phyloP scores from a whole-genome alignment of 2,888 invertebrate species.

The Stegana nigrithorax region DNA sequence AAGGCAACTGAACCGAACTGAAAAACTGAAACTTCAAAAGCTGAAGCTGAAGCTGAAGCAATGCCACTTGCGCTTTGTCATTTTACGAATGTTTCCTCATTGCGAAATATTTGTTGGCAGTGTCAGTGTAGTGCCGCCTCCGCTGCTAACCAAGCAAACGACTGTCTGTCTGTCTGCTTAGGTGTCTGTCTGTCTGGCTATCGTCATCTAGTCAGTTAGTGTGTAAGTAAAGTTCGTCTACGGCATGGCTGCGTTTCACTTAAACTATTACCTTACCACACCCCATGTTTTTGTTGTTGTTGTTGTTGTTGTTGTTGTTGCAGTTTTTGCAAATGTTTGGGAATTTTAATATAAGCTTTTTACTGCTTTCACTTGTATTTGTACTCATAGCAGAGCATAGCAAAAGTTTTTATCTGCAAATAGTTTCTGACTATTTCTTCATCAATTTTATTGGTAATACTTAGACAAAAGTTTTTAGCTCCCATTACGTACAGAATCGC shows the following conservation, averaged over 20 bases:
- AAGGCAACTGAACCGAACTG: too few relatives aligned
- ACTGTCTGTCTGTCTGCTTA: too few relatives aligned
- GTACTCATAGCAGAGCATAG: too few relatives aligned
- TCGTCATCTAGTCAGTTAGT: constrained; percentile 13
- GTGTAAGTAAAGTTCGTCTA: constrained; percentile 5
- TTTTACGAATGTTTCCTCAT: constrained; percentile 7
- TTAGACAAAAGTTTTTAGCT: constrained; percentile 52
- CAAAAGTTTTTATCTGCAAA: constrained; percentile 56
- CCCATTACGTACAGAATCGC: constrained; percentile 35
- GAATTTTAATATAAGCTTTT: constrained; percentile 36
- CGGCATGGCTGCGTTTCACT: neutral
- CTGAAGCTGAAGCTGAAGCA: too few relatives aligned
- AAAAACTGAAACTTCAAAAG: too few relatives aligned
- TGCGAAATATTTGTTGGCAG: constrained; percentile 4
- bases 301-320: neutral
- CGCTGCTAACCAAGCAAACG: too few relatives aligned
- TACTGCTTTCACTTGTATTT: constrained; percentile 18
- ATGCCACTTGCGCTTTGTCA: constrained; percentile 1
- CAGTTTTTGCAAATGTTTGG: constrained; percentile 31
- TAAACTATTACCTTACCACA: neutral
- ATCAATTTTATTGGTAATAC: constrained; percentile 61
- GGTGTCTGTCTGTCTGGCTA: neutral
- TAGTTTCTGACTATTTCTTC: constrained; percentile 57
- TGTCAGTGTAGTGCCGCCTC: neutral
- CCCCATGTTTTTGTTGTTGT: neutral